phyloP scores from a whole-genome alignment of 2,113 vertebrate genomes.

The Shinisaurus crocodilurus region DNA sequence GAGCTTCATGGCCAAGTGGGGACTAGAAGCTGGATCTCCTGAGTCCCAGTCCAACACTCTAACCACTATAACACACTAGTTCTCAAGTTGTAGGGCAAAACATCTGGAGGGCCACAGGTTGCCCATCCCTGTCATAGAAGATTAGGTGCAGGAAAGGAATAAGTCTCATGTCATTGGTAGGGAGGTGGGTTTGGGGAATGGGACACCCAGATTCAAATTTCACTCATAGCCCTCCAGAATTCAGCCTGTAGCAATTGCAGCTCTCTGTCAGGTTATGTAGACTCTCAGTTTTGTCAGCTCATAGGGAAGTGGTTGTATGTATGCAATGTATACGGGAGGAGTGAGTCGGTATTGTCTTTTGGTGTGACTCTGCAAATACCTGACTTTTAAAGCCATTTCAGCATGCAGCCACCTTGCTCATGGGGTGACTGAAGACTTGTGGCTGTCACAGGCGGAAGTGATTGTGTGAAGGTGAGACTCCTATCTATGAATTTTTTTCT shows the following conservation, averaged over 20 bases:
- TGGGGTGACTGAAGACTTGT: neutral
- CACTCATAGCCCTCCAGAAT: neutral
- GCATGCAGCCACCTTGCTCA: neutral
- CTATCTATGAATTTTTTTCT: neutral
- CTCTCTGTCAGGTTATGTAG: neutral
- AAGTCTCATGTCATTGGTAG: too few species aligned
- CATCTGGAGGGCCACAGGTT: too few species aligned
- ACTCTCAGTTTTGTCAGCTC: neutral
- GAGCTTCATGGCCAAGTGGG: too few species aligned
- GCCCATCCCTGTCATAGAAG: neutral
- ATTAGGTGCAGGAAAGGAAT: neutral
- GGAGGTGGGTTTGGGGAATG: neutral
- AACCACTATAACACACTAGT: too few species aligned
- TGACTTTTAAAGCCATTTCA: neutral
- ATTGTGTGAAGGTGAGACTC: neutral
- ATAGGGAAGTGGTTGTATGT: neutral
- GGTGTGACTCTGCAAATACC: neutral
- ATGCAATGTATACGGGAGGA: too few species aligned
- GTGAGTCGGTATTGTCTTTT: too few species aligned
- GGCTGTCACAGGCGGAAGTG: neutral
- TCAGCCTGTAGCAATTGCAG: neutral
- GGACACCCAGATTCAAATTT: neutral
- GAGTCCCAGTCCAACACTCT: too few species aligned
- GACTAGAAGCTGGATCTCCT: too few species aligned
- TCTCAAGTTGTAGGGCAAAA: too few species aligned